Base-by-base conservation (phyloP, 2,888 invertebrate species). In the Cryptops parisi region DNA sequence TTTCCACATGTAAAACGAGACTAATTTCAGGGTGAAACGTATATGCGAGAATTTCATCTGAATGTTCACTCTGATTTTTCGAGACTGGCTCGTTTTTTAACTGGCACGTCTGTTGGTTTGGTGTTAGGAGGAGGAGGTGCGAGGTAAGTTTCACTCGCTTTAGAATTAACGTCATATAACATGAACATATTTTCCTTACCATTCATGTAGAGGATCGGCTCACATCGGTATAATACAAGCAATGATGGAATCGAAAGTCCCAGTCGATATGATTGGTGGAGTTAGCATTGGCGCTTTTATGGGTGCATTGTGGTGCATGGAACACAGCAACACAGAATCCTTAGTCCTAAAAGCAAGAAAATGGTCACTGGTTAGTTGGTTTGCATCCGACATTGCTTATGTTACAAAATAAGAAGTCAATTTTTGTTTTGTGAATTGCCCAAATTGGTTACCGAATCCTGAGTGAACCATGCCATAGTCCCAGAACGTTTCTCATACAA, bases 91-190 rank as follows among this genome's bases (percentile, higher is more conserved):
- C 80, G 98, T 55, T 94, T 96, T 84, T 74, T 99, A 38, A 97
- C 97, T 0, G 97, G 97, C 54, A 96, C 91, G 25, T 69, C 93
- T 0, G 90, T 98, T 58, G 98, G 97, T 19, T 75, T 98, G 19
- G 97, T 98, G 54, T 74, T 99, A 54, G 98, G 98, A 12, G 98
- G 98, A 0, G 98, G 97, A 2, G 98, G 98, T 1, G 97, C 98
- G 0, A 75, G 72, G 71, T 71, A 59, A 56, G 60, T 38, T 33
- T 21, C n/a, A 21, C 4, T 43, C 25, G 3, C 12, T 19, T 26
- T 22, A 9, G 9, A 22, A 22, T 15, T 9, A 33, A 15, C 33
- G 33, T 33, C 15, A 9, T 9, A 9, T 33, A 9, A n/a, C n/a
- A n/a, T n/a, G n/a, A n/a, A n/a, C n/a, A n/a, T n/a, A n/a, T n/a